Evolutionary conservation across 1,140 invertebrate genomes (phyloP).

Genomic region (Helicoverpa zea): DNA sequence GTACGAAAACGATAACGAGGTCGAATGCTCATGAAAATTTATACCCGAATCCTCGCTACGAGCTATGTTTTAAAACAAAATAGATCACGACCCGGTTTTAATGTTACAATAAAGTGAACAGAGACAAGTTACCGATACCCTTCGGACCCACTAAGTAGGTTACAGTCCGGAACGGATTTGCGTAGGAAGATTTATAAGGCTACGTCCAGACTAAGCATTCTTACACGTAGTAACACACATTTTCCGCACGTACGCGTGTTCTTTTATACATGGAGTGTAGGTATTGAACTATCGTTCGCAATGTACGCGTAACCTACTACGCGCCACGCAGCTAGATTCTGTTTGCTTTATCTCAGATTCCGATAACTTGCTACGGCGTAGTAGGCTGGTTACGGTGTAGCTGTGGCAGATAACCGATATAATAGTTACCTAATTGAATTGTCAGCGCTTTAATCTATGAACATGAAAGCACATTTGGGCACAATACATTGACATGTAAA

Average conservation of each 20-base stretch:
- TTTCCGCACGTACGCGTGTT: too few species aligned
- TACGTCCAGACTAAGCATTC: too few species aligned
- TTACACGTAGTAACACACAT: too few species aligned
- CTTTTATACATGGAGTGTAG: too few species aligned
- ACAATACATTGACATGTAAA: too few species aligned
- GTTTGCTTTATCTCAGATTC: neutral
- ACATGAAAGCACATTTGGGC: too few species aligned
- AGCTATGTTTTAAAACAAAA: constrained; percentile 24
- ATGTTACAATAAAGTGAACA: constrained; percentile 12
- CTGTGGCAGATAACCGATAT: neutral
- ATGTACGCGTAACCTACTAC: too few species aligned
- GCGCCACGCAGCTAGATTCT: neutral
- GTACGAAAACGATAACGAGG: neutral
- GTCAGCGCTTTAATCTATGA: too few species aligned
- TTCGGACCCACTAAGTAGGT: constrained; percentile 16
- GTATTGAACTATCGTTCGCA: too few species aligned
- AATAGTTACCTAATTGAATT: neutral
- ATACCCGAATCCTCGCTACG: neutral
- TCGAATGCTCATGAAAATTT: neutral
- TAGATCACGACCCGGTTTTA: constrained; percentile 1
- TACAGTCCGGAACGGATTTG: constrained; percentile 5
- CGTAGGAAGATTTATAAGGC: constrained; percentile 11
- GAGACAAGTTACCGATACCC: constrained; percentile 30
- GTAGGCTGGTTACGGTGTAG: constrained; percentile 4
- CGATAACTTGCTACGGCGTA: constrained; percentile 7